A percentile compares a stretch with the other conserved stretches of the same genome.
Evolutionary conservation across 2,113 vertebrate species (phyloP).

Genomic region (Plecturocebus donacophilus): DNA sequence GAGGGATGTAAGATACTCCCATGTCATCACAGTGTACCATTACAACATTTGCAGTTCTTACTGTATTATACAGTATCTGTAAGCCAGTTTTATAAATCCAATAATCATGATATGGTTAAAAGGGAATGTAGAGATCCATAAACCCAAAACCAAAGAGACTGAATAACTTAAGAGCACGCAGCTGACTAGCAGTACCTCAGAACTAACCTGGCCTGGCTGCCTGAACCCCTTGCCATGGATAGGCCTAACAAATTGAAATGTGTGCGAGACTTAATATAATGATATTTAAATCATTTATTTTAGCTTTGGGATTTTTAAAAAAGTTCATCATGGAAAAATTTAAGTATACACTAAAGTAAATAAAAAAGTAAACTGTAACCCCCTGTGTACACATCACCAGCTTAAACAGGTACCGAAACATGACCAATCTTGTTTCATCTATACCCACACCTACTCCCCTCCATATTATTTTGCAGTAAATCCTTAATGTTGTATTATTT

Average conservation of each 20-base stretch:
- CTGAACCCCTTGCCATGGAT: neutral
- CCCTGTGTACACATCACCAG: neutral
- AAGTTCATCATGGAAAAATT: neutral
- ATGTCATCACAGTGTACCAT: neutral
- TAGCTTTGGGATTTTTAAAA: constrained; percentile 7
- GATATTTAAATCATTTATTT: constrained; percentile 27
- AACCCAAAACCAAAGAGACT: neutral
- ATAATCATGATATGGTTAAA: neutral
- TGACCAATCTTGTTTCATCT: neutral
- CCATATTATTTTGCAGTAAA: neutral
- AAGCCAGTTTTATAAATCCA: constrained; percentile 23
- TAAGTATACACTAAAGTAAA: neutral
- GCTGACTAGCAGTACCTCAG: neutral
- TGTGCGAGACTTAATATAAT: neutral
- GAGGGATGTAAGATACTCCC: neutral
- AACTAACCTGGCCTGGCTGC: neutral
- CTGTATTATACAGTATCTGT: neutral
- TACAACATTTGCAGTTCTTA: constrained; percentile 20
- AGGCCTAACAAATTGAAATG: neutral
- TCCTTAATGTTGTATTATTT: neutral
- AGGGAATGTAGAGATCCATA: neutral
- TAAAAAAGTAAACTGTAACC: neutral
- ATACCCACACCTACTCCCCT: neutral
- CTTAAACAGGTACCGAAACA: neutral
- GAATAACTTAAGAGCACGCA: neutral